These are phyloP conservation scores for Drosophila asahinai DNA, from an alignment of 1,140 invertebrate species.

Conservation along the genomic window DNA sequence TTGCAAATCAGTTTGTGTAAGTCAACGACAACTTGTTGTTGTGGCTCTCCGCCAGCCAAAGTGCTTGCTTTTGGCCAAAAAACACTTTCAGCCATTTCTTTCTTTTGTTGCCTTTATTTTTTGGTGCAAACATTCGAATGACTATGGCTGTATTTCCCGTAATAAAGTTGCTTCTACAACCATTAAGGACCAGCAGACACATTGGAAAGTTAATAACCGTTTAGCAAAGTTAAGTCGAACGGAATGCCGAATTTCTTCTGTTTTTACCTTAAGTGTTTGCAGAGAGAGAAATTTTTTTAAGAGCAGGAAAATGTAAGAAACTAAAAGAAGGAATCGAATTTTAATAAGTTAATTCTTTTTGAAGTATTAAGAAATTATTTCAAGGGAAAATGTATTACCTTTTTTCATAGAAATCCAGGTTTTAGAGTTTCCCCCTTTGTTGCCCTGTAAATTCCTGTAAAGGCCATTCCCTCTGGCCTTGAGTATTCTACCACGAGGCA, in stretches of 20 bases:
- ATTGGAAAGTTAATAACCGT: slow-evolving; percentile 80
- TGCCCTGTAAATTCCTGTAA: not conserved
- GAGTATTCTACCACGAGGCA: not conserved
- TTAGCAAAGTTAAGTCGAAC: slow-evolving; percentile 64
- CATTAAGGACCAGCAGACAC: slow-evolving; percentile 55
- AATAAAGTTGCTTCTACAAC: slow-evolving; percentile 60
- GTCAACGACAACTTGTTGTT: slow-evolving; percentile 69
- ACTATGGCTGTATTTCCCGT: slow-evolving; percentile 74
- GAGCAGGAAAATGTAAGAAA: not conserved
- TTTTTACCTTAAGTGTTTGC: slow-evolving; percentile 22
- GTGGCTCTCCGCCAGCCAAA: slow-evolving; percentile 38
- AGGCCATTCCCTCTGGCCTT: not conserved
- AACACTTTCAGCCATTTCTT: slow-evolving; percentile 30
- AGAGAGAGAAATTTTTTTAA: slow-evolving; percentile 17
- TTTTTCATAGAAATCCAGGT: no score
- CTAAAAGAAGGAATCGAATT: not conserved
- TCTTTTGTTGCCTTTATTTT: slow-evolving; percentile 33
- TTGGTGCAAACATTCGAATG: slow-evolving; percentile 72
- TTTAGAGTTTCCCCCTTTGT: not conserved
- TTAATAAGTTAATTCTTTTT: not conserved
- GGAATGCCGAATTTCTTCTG: slow-evolving; percentile 24
- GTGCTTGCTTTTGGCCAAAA: slow-evolving; percentile 20
- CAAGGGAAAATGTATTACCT: not conserved
- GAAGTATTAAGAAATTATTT: not conserved
- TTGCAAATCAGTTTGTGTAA: slow-evolving; percentile 83